A percentile compares a stretch with the other conserved stretches of the same genome.
phyloP scores from a whole-genome alignment of 2,113 vertebrate species.

The Corythornis madagascariensis region DNA sequence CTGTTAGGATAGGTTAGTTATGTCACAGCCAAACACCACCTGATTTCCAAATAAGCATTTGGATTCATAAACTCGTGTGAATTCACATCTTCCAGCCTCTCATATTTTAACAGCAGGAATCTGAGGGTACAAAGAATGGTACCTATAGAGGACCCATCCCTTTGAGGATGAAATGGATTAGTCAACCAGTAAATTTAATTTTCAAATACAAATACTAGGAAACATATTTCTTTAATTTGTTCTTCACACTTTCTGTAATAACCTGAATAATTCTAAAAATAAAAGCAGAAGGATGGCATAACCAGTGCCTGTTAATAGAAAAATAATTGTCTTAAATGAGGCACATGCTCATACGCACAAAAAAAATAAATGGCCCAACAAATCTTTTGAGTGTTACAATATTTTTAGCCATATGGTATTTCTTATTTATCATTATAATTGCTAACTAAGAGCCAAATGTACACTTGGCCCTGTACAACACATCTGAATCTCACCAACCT shows the following conservation, averaged over 20 bases:
- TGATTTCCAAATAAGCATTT: not conserved
- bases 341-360: conserved; percentile 25
- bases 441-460: conserved; percentile 16
- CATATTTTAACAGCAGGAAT: not conserved
- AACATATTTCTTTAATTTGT: conserved; percentile 37
- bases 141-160: not conserved
- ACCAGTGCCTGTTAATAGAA: conserved; percentile 56
- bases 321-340: conserved; percentile 69
- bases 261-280: conserved; percentile 70
- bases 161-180: conserved; percentile 38
- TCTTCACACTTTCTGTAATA: conserved; percentile 70
- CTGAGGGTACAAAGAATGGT: not conserved
- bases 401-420: conserved; percentile 59
- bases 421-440: conserved; percentile 40
- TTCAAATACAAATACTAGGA: conserved; percentile 32
- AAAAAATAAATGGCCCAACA: conserved; percentile 49
- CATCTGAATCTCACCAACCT: not conserved
- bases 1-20: not conserved
- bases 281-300: conserved; percentile 66
- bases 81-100: not conserved
- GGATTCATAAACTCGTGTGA: not conserved
- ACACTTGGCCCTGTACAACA: not conserved
- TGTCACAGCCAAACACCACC: not conserved
- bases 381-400: conserved; percentile 40
- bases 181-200: conserved; percentile 65